Conservation (phyloP, 2,797 vertebrate species). For the Catamblyrhynchus diadema region DNA sequence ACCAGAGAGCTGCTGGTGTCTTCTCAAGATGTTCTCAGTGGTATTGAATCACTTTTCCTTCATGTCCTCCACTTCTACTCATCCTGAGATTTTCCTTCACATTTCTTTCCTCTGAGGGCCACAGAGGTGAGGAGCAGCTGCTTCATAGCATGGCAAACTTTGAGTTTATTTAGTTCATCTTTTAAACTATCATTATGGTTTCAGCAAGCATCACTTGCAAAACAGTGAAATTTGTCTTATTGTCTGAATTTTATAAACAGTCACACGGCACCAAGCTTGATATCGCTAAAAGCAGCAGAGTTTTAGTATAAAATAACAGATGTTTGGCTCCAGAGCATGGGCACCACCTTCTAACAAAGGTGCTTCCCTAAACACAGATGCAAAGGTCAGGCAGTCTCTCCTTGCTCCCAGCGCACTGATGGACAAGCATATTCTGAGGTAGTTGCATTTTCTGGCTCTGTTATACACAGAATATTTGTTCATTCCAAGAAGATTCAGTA, state of each 20-base stretch:
- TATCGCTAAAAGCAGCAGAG: slow-evolving; percentile 2
- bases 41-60: neutral
- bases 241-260: neutral
- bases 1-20: neutral
- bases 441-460: neutral
- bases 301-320: slow-evolving; percentile 40
- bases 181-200: neutral
- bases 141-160: neutral
- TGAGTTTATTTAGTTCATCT: neutral
- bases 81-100: neutral
- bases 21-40: neutral
- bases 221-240: neutral
- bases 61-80: neutral
- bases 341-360: neutral
- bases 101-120: neutral
- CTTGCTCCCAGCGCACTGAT: neutral
- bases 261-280: neutral
- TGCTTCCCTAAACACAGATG: neutral
- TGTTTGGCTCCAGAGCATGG: slow-evolving; percentile 32
- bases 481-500: neutral
- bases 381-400: neutral
- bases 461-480: neutral
- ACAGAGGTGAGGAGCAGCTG: neutral
- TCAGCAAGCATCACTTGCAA: neutral
- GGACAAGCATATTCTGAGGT: neutral